phyloP scores from a whole-genome alignment of 2,113 vertebrate species.

The Epinephelus cyanopodus region DNA sequence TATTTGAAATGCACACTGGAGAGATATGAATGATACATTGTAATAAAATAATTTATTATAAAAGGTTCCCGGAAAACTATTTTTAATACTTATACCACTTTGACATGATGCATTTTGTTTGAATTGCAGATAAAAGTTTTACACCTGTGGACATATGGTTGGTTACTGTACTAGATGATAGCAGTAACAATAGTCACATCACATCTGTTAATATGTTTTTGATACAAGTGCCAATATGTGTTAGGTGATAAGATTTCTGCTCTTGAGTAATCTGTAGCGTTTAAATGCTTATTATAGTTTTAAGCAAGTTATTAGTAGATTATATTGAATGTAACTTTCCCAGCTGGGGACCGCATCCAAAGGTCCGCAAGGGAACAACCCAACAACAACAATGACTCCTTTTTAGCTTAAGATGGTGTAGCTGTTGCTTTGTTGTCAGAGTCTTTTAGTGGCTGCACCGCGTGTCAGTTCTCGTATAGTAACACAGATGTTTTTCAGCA shows the following conservation, averaged over 20 bases:
- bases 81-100: not conserved
- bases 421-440: slow-evolving; percentile 59
- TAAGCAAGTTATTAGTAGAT: slow-evolving; percentile 5
- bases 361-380: slow-evolving; percentile 40
- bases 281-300: slow-evolving; percentile 5
- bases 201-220: slow-evolving; percentile 12
- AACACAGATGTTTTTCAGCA: slow-evolving; percentile 59
- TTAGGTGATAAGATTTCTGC: not conserved
- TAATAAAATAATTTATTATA: slow-evolving; percentile 5
- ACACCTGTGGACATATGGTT: not conserved
- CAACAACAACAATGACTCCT: slow-evolving; percentile 32
- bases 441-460: slow-evolving; percentile 36
- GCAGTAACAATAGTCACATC: not conserved
- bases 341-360: slow-evolving; percentile 17
- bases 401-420: slow-evolving; percentile 33
- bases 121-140: slow-evolving; percentile 4
- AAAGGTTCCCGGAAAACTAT: not conserved
- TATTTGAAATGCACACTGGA: not conserved
- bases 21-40: not conserved
- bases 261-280: not conserved
- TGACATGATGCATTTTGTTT: not conserved
- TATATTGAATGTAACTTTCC: slow-evolving; percentile 21
- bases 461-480: slow-evolving; percentile 37
- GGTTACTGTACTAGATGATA: not conserved
- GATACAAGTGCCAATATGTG: not conserved